Evolutionary conservation across 2,113 vertebrate genomes (phyloP).

Genomic region (Tupaia tana): DNA sequence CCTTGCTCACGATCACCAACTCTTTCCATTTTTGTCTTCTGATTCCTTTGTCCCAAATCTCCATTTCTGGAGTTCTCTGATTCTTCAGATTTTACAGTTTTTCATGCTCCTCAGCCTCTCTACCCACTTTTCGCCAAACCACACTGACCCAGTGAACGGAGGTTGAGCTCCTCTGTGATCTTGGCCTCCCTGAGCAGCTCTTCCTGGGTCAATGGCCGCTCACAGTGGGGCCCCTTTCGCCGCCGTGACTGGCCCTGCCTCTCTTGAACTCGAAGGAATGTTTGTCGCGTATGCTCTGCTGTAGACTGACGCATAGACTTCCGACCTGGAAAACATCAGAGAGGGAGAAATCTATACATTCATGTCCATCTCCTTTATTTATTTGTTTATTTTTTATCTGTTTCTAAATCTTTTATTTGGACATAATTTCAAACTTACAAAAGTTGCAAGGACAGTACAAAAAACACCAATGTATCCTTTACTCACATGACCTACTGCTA

Average conservation of each 20-base stretch:
- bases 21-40: neutral
- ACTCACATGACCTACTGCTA: neutral
- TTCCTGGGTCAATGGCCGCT: slow-evolving; percentile 94
- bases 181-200: slow-evolving; percentile 96
- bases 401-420: slow-evolving; percentile 30
- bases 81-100: neutral
- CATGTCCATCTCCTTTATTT: neutral
- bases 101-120: neutral
- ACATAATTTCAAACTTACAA: slow-evolving; percentile 53
- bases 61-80: neutral
- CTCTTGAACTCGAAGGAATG: slow-evolving; percentile 95
- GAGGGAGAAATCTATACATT: neutral
- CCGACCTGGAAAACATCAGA: slow-evolving; percentile 85
- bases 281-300: slow-evolving; percentile 96
- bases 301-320: slow-evolving; percentile 97
- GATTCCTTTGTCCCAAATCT: neutral
- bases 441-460: neutral
- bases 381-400: neutral
- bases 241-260: slow-evolving; percentile 94
- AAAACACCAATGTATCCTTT: neutral
- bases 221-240: slow-evolving; percentile 91
- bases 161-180: slow-evolving; percentile 95
- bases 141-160: slow-evolving; percentile 93
- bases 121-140: neutral
- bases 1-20: neutral